Conservation (phyloP, 2,888 invertebrate genomes). For the Sabatieria punctata region DNA sequence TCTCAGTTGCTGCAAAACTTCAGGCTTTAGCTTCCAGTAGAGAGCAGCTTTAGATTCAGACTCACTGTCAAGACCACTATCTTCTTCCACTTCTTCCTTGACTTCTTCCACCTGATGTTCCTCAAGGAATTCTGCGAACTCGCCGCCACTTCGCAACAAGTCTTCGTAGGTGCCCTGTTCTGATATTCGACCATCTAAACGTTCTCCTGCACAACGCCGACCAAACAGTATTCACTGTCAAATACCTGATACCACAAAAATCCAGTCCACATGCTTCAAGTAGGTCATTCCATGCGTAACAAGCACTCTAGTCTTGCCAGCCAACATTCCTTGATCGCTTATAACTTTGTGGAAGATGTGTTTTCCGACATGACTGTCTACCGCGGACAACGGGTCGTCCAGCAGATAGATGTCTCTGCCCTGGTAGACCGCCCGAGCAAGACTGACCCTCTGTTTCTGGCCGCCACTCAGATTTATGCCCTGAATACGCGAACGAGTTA, state of each 20-base stretch:
- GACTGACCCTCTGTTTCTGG: constrained; percentile 71
- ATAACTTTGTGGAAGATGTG: constrained; percentile 53
- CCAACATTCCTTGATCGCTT: constrained; percentile 17
- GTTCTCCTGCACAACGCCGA: background rate
- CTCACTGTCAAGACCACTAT: background rate
- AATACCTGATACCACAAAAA: constrained; percentile 62
- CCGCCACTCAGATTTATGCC: constrained; percentile 71
- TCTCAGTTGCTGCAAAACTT: no score
- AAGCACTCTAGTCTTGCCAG: constrained; percentile 55
- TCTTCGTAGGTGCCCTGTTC: constrained; percentile 79
- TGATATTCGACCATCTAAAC: constrained; percentile 55
- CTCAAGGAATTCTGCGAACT: constrained; percentile 42
- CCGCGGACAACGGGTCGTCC: constrained; percentile 86
- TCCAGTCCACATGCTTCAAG: constrained; percentile 73
- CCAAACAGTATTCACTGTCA: no score
- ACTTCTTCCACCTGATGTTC: constrained; percentile 37
- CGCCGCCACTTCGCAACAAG: constrained; percentile 55
- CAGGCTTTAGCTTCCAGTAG: no score
- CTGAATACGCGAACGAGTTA: no score
- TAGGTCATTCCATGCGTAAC: constrained; percentile 91
- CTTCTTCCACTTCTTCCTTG: no score
- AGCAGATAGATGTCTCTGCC: constrained; percentile 74
- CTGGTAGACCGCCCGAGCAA: constrained; percentile 76
- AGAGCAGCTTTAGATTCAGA: background rate
- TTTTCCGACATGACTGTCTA: constrained; percentile 91